A percentile compares a stretch with the other conserved stretches of the same genome.
Conservation (phyloP, 2,113 vertebrate species). For the Microtus ochrogaster region DNA sequence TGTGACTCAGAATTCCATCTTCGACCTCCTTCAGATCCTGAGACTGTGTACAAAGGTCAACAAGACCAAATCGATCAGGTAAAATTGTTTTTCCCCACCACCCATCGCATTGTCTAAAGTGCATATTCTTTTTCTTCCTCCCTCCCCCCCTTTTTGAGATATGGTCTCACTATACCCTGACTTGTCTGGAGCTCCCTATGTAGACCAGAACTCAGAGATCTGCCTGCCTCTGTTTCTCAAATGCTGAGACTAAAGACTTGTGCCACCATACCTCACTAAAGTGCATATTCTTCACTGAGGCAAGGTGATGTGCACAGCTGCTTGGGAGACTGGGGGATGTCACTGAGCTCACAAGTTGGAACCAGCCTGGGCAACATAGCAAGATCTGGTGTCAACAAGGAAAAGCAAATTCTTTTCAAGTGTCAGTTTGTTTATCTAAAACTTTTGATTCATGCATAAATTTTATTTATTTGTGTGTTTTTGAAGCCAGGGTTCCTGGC, state of each 20-base stretch:
- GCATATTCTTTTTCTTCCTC: not conserved
- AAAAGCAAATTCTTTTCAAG: conserved; percentile 18
- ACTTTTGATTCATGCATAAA: not conserved
- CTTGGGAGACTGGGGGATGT: not conserved
- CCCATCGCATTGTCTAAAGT: not conserved
- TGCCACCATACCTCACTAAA: not conserved
- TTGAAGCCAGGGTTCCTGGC: not conserved
- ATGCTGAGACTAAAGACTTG: not conserved
- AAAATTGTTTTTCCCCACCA: conserved; percentile 36
- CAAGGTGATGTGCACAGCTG: not conserved
- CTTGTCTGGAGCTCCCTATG: not conserved
- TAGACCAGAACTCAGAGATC: not conserved
- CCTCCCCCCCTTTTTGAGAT: not conserved
- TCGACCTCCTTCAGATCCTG: conserved; percentile 96
- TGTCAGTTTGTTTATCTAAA: not conserved
- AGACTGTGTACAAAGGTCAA: conserved; percentile 96
- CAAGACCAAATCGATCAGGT: conserved; percentile 99
- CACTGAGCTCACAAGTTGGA: not conserved
- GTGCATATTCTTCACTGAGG: not conserved
- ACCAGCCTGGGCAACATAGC: not conserved
- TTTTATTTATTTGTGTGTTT: not conserved
- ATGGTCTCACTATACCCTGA: not conserved
- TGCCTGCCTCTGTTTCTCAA: not conserved
- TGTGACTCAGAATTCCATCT: conserved; percentile 97
- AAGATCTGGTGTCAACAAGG: not conserved